Percentiles rank a stretch among this genome's conserved stretches.
Conservation (phyloP, 2,113 vertebrate species). For the Pterocles burchelli region DNA sequence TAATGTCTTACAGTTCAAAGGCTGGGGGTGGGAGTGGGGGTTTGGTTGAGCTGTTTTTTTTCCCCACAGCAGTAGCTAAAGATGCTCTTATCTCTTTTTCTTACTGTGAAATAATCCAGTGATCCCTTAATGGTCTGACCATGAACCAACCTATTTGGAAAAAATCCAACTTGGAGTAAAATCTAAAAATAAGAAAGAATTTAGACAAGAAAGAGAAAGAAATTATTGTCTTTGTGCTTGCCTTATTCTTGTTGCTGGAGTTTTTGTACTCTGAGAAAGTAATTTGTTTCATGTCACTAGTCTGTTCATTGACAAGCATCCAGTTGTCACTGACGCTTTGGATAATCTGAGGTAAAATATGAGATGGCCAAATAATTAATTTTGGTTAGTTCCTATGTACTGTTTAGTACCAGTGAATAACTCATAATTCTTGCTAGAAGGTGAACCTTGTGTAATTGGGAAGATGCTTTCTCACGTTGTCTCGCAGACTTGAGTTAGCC, state of each 20-base stretch:
- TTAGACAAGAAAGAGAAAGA: slow-evolving; percentile 71
- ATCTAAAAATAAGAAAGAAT: slow-evolving; percentile 25
- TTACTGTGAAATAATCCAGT: slow-evolving; percentile 66
- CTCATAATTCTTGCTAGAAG: slow-evolving; percentile 39
- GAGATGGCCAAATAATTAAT: slow-evolving; percentile 51
- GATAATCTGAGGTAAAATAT: slow-evolving; percentile 31
- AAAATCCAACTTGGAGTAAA: slow-evolving; percentile 53
- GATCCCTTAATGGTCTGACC: slow-evolving; percentile 59
- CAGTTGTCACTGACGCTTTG: slow-evolving; percentile 59
- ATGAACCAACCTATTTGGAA: slow-evolving; percentile 63
- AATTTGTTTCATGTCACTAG: slow-evolving; percentile 59
- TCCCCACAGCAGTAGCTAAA: slow-evolving; percentile 54
- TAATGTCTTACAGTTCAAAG: slow-evolving; percentile 70
- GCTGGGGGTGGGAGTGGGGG: not conserved
- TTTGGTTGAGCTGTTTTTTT: not conserved
- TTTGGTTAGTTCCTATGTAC: not conserved
- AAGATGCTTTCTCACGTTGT: slow-evolving; percentile 63
- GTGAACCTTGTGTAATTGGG: not conserved
- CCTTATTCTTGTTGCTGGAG: slow-evolving; percentile 38
- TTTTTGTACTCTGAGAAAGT: slow-evolving; percentile 12
- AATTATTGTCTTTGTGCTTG: slow-evolving; percentile 63
- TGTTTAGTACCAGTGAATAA: slow-evolving; percentile 8
- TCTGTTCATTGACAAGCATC: slow-evolving; percentile 55
- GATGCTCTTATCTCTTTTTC: slow-evolving; percentile 68
- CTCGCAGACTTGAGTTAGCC: slow-evolving; percentile 33